Percentiles rank a stretch among this genome's conserved stretches.
Evolutionary conservation across 2,113 vertebrate species (phyloP).

Genomic region (Natator depressus): DNA sequence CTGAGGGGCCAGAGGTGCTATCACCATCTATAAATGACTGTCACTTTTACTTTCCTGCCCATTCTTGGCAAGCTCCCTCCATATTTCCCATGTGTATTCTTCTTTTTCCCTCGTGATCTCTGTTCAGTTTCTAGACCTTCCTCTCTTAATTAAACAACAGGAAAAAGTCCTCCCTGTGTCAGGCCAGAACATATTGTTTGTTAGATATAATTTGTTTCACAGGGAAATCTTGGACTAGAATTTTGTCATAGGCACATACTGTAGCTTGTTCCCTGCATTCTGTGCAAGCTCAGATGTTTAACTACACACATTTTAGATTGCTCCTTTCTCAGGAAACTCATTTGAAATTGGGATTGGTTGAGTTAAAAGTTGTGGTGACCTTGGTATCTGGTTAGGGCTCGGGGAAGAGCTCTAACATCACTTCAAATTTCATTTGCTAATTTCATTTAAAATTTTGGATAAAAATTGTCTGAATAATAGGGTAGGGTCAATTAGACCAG

Average conservation of each 20-base stretch:
- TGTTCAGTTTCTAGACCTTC: neutral
- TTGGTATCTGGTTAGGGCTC: neutral
- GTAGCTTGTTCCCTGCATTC: neutral
- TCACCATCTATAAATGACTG: neutral
- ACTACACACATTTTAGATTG: neutral
- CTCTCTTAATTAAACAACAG: neutral
- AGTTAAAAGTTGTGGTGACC: rapidly evolving
- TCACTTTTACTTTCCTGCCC: neutral
- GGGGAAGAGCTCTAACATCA: neutral
- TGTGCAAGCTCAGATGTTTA: neutral
- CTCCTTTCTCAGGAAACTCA: neutral
- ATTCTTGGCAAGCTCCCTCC: neutral
- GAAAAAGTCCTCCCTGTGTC: neutral
- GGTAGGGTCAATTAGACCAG: rapidly evolving
- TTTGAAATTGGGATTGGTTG: neutral
- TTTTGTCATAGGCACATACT: neutral
- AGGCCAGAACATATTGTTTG: neutral
- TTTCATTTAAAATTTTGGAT: neutral
- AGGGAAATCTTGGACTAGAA: neutral
- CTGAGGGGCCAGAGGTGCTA: neutral
- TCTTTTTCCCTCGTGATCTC: neutral
- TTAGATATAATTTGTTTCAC: neutral
- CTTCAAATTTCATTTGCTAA: neutral
- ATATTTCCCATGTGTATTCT: neutral
- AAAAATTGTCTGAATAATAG: neutral